Evolutionary conservation across 2,888 invertebrate genomes (phyloP).

Genomic region (Rhamphomyia laevipes): DNA sequence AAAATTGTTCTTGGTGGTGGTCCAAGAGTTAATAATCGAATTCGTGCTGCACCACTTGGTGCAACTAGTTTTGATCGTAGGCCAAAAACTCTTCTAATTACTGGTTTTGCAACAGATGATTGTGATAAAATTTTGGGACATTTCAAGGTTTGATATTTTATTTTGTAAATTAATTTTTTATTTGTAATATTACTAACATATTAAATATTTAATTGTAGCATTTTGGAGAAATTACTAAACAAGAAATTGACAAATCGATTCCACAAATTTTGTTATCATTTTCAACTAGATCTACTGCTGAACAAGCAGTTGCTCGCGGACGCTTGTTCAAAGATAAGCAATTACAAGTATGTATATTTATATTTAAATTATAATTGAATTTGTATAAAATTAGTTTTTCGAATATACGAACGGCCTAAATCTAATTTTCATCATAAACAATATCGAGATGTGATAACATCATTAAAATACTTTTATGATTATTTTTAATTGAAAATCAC

Average conservation of each 20-base stretch:
- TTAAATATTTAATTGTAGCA: constrained; percentile 43
- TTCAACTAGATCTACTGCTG: constrained; percentile 35
- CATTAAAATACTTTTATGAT: too few species aligned
- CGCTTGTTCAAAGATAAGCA: constrained; percentile 58
- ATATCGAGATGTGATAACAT: too few species aligned
- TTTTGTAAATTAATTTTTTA: not conserved
- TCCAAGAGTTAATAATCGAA: constrained; percentile 19
- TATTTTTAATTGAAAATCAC: too few species aligned
- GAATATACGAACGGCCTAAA: too few species aligned
- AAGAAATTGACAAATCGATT: constrained; percentile 57
- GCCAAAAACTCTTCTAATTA: constrained; percentile 73
- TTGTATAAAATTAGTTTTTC: too few species aligned
- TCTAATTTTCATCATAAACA: too few species aligned
- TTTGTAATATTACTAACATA: not conserved
- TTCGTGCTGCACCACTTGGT: constrained; percentile 31
- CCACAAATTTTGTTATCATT: constrained; percentile 42
- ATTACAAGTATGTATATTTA: constrained; percentile 51
- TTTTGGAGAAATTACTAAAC: constrained; percentile 79
- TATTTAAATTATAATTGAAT: too few species aligned
- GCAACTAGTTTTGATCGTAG: constrained; percentile 64
- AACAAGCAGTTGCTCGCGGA: constrained; percentile 36
- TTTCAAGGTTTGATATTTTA: constrained; percentile 53
- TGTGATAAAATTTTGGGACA: constrained; percentile 67
- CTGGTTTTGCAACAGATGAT: constrained; percentile 77
- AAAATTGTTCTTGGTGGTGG: constrained; percentile 9